Evolutionary conservation across 2,888 invertebrate genomes (phyloP).

Genomic region (Drosophila merina): DNA sequence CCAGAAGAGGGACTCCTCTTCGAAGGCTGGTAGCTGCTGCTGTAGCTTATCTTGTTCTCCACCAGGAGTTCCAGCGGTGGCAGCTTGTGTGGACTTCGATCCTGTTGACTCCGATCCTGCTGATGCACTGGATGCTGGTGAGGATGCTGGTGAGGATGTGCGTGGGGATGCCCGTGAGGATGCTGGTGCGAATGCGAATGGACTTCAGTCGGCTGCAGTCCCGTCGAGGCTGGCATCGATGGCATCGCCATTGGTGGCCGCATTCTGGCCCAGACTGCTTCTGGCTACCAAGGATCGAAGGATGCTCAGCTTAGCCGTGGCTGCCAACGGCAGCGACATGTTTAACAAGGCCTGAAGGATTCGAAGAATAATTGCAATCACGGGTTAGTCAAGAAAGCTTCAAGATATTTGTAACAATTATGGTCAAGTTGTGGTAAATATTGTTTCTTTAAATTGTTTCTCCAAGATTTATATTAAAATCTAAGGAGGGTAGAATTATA

Average conservation of each 20-base stretch:
- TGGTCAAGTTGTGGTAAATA: neutral
- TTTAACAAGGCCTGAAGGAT: slow-evolving; percentile 52
- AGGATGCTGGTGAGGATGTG: slow-evolving; percentile 19
- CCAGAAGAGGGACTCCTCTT: slow-evolving; percentile 62
- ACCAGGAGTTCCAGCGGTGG: slow-evolving; percentile 76
- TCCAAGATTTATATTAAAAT: neutral
- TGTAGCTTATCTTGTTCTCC: slow-evolving; percentile 78
- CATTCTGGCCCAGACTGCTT: slow-evolving; percentile 61
- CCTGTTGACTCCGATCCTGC: slow-evolving; percentile 31
- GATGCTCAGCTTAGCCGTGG: slow-evolving; percentile 62
- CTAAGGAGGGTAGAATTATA: neutral
- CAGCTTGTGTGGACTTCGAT: slow-evolving; percentile 41
- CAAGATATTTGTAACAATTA: neutral
- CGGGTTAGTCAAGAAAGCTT: neutral
- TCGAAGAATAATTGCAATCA: neutral
- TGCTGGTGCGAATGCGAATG: slow-evolving; percentile 33
- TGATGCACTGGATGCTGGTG: slow-evolving; percentile 35
- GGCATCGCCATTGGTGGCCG: slow-evolving; percentile 71
- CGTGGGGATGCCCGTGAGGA: no score
- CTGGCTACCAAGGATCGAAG: slow-evolving; percentile 9
- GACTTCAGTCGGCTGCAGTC: slow-evolving; percentile 78
- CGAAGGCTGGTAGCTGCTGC: slow-evolving; percentile 53
- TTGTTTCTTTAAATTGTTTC: neutral
- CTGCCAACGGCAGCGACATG: slow-evolving; percentile 60
- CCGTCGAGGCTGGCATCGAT: slow-evolving; percentile 69